A percentile compares a stretch with the other conserved stretches of the same genome.
phyloP scores from a whole-genome alignment of 1,140 invertebrate species.

The Papilio polytes region DNA sequence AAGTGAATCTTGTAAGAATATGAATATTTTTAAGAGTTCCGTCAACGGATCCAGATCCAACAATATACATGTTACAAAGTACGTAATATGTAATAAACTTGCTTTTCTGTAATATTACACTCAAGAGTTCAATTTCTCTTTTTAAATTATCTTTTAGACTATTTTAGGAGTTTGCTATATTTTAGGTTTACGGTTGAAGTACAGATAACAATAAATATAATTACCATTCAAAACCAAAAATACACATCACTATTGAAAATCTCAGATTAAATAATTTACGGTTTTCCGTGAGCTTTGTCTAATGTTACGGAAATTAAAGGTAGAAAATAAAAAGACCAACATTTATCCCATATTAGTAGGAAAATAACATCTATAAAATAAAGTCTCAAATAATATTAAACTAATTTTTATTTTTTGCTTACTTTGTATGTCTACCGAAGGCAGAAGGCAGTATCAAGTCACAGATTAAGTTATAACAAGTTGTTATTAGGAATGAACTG shows the following conservation, averaged over 20 bases:
- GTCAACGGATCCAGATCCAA: neutral
- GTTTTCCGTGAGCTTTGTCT: neutral
- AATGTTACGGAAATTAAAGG: neutral
- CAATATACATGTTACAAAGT: too few relatives aligned
- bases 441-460: neutral
- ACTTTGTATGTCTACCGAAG: neutral
- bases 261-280: neutral
- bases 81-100: too few relatives aligned
- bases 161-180: too few relatives aligned
- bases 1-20: neutral
- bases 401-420: neutral
- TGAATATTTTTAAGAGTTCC: neutral
- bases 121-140: too few relatives aligned
- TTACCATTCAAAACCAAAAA: neutral
- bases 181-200: too few relatives aligned
- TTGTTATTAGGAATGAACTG: constrained; percentile 53
- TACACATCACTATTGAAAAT: neutral
- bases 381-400: neutral
- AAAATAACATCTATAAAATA: neutral
- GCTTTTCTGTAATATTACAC: too few relatives aligned
- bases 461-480: constrained; percentile 55
- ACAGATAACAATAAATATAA: too few relatives aligned
- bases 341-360: neutral
- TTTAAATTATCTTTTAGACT: too few relatives aligned
- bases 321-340: neutral